These are phyloP conservation scores for Neogobius melanostomus DNA, from an alignment of 2,113 vertebrate genomes.

Conservation along the genomic window DNA sequence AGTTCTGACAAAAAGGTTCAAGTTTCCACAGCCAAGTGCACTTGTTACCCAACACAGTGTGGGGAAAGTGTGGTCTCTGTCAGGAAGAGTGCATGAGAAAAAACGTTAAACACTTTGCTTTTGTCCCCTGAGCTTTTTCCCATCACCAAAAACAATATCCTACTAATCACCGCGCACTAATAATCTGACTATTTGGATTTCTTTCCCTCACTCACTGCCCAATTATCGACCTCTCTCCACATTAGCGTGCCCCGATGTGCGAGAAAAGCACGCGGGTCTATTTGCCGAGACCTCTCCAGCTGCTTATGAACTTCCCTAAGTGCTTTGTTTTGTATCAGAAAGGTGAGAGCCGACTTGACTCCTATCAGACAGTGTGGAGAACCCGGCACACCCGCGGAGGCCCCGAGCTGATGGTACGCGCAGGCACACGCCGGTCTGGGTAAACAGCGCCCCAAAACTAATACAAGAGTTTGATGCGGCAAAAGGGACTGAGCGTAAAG, in stretches of 20 bases:
- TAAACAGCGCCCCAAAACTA: conserved; percentile 18
- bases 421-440: background rate
- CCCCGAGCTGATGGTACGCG: conserved; percentile 21
- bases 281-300: conserved; percentile 14
- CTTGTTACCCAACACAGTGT: no score
- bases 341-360: conserved; percentile 28
- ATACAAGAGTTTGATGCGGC: conserved; percentile 4
- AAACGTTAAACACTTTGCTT: no score
- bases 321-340: conserved; percentile 44
- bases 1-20: no score
- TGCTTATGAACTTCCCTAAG: conserved; percentile 23
- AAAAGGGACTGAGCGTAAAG: background rate
- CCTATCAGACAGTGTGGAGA: conserved; percentile 21
- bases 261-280: background rate
- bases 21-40: no score
- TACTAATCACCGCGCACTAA: background rate
- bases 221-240: background rate
- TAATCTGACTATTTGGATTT: background rate
- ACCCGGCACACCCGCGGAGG: background rate
- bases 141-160: background rate
- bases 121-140: no score
- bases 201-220: background rate
- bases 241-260: background rate
- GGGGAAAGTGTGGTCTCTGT: no score
- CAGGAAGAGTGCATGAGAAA: no score